Evolutionary conservation across 2,888 invertebrate genomes (phyloP), one percentile per base, ranked within the genome.

Genomic region (Gortyna flavago): DNA sequence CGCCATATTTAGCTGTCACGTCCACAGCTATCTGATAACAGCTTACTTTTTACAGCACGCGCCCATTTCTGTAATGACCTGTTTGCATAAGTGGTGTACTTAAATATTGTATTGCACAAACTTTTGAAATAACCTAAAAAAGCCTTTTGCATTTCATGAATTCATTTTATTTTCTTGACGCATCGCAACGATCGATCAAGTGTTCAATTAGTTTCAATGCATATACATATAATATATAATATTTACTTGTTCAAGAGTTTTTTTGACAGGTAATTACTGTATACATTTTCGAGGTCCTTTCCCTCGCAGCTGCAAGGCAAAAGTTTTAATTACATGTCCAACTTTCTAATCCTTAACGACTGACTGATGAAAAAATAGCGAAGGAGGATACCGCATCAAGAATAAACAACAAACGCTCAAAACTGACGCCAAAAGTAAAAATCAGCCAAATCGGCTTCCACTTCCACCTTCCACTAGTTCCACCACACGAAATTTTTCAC

Each of bases 11-110:
- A 81, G 79, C 68, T 72, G 76, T 79, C 80, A 75, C 69, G 74
- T 77, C 59, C 44, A 66, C 74, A 62, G 61, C 69, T 86, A 86
- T 78, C 83, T 72, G 88, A 85, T 87, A 87, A 80, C 77, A 67
- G 59, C 75, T 77, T 77, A 67, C 79, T 69, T 84, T 81, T 85
- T 82, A 70, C 74, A 62, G 68, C 51, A 21, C 25, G 48, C 70
- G 44, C 38, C 44, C 62, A 74, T 69, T 74, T 68, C 67, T 61
- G 38, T 61, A 69, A 77, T 54, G 69, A 77, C 77, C 71, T 83
- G 67, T 74, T 72, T 84, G 32, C 61, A 65, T 73, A 66, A 69
- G 51, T 65, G 64, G 18, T 57, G 62, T 54, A 80, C 73, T 80
- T 85, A 85, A 85, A 75, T 62, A 65, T 48, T 51, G 51, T 64